Evolutionary conservation across 2,113 vertebrate species (phyloP).

Genomic region (Caranx ignobilis): DNA sequence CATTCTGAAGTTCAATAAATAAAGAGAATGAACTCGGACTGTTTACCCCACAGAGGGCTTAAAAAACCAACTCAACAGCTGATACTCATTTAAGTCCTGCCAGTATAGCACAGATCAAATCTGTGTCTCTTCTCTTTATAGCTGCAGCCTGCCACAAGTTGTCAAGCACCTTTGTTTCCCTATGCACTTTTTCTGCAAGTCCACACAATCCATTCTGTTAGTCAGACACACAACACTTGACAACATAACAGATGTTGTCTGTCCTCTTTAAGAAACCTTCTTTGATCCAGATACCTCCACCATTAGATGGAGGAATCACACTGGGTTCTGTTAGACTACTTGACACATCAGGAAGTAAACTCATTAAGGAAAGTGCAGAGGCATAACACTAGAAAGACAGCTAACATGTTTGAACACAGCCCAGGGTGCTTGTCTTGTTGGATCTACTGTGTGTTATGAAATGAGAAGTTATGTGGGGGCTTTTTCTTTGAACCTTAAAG

Average conservation of each 20-base stretch:
- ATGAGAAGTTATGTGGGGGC: not conserved
- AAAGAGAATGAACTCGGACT: not conserved
- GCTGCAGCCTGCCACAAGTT: not conserved
- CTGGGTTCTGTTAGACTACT: not conserved
- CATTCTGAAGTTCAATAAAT: slow-evolving; percentile 8
- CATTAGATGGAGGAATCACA: not conserved
- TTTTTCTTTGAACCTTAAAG: not conserved
- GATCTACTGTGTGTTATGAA: not conserved
- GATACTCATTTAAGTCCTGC: not conserved
- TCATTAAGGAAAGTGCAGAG: not conserved
- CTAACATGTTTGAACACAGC: not conserved
- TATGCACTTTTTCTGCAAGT: too few relatives aligned
- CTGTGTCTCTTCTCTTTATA: not conserved
- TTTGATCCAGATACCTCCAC: not conserved
- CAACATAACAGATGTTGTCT: too few relatives aligned
- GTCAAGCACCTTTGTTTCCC: too few relatives aligned
- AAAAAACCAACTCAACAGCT: too few relatives aligned
- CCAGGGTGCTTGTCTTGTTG: not conserved
- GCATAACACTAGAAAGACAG: not conserved
- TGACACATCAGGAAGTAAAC: not conserved
- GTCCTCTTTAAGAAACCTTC: too few relatives aligned
- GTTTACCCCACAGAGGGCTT: not conserved
- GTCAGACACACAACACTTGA: not conserved
- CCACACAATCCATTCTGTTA: too few relatives aligned
- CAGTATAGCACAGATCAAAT: not conserved